A percentile compares a stretch with the other conserved stretches of the same genome.
Evolutionary conservation across 2,888 invertebrate species (phyloP).

Genomic region (Apodemia duryi): DNA sequence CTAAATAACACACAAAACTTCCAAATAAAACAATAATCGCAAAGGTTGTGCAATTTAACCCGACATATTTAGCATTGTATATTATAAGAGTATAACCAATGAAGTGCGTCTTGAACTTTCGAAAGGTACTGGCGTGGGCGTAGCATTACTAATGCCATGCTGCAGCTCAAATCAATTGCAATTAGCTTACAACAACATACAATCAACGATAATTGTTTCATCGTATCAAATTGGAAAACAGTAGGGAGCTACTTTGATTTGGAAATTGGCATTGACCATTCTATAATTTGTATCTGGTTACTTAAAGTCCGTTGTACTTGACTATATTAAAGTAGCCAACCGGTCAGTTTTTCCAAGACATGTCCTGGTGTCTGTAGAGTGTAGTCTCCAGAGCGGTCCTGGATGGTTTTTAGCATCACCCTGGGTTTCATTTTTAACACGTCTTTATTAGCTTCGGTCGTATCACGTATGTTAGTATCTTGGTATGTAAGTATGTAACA

Average conservation of each 20-base stretch:
- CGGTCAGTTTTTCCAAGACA: no score
- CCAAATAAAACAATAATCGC: conserved; percentile 4
- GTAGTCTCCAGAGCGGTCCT: no score
- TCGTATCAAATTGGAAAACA: conserved; percentile 13
- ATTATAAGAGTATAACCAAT: neutral
- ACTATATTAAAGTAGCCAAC: no score
- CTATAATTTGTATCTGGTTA: neutral
- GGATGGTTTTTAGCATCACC: no score
- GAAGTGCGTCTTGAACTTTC: conserved; percentile 14
- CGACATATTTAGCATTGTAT: neutral
- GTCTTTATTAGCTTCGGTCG: no score
- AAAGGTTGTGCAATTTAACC: neutral
- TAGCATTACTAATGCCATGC: conserved; percentile 5
- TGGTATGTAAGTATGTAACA: no score
- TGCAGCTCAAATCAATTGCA: conserved; percentile 6
- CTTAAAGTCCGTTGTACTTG: no score
- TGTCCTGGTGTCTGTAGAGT: no score
- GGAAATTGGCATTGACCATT: neutral
- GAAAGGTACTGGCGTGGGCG: conserved; percentile 10
- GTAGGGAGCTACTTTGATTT: conserved; percentile 1
- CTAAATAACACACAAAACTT: neutral
- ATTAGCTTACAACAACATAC: conserved; percentile 6
- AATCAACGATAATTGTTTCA: conserved; percentile 8
- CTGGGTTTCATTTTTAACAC: no score
- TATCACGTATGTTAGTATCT: no score